Base-by-base conservation (phyloP, 2,797 vertebrate species). In the Helicolenus hilgendorfi region DNA sequence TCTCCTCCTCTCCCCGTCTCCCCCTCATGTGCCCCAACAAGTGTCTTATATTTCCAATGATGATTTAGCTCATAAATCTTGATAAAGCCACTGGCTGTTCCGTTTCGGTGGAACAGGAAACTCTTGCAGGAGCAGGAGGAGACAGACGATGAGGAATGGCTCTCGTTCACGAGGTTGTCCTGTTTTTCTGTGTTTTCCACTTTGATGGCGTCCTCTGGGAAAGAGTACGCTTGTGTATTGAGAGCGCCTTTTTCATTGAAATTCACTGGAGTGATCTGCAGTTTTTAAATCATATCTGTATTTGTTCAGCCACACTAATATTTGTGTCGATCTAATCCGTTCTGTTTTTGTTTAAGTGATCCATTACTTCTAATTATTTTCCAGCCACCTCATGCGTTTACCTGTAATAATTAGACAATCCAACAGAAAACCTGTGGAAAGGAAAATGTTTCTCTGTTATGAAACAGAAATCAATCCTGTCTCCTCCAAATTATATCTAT, bases 31-130 rank as follows among this genome's bases (percentile, higher is more conserved):
- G 75, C 89, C 91, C 89, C 91, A 92, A 91, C 94, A 95, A 95
- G 94, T 96, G 95, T 96, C 94, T 96, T 93, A 94, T 97, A 96
- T 96, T 96, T 97, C 95, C 94, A 93, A 94, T 94, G 94, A 94
- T 95, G 94, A 96, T 93, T 94, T 92, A 71, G 91, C 94, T 92
- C 96, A 96, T 97, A 97, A 96, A 97, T 97, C 96, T 94, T 96
- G 92, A 96, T 96, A 94, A 94, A 95, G 94, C 94, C 92, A 89
- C 85, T 86, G 95, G 95, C 96, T 94, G 94, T 95, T 96, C 92
- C 89, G 83, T 94, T 95, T 93, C 29, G 33, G 81, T 93, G 91
- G 85, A 95, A 95, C 93, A 95, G 90, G 93, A 96, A 96, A 96
- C 94, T 90, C 89, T 56, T 86, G 80, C 84, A 93, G 92, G 86